Conservation (phyloP, 2,797 vertebrate genomes). For the Enteromius unitaeniatus region DNA sequence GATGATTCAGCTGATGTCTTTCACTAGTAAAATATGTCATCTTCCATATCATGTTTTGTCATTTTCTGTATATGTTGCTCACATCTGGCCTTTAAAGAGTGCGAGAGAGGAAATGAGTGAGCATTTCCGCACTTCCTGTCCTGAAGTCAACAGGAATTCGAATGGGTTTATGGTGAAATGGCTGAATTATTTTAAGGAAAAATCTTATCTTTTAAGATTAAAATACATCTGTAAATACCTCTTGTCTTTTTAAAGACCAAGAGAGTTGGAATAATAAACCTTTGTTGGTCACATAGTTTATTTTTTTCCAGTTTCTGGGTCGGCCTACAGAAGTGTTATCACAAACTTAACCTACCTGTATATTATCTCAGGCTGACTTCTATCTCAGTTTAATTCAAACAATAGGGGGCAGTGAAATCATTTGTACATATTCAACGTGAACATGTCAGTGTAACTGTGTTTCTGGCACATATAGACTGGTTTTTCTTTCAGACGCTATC, state of each 20-base stretch:
- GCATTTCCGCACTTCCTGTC: neutral
- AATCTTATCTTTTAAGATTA: neutral
- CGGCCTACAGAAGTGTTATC: neutral
- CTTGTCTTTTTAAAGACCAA: neutral
- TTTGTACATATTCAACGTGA: neutral
- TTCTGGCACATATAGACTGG: neutral
- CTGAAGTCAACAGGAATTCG: neutral
- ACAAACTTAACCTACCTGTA: too few species aligned
- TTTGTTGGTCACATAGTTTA: neutral
- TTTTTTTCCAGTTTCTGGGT: neutral
- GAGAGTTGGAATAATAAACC: neutral
- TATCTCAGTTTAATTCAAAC: neutral
- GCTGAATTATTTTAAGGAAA: neutral
- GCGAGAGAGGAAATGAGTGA: neutral
- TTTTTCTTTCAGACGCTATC: slow-evolving; percentile 20
- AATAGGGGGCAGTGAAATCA: neutral
- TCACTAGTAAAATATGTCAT: neutral
- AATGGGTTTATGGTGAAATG: neutral
- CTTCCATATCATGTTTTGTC: neutral
- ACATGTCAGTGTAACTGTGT: neutral
- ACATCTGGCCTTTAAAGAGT: neutral
- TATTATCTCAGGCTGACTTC: neutral
- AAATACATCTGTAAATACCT: neutral
- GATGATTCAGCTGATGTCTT: neutral
- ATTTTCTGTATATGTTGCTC: neutral